A percentile compares a stretch with the other conserved stretches of the same genome.
Evolutionary conservation across 2,797 vertebrate genomes (phyloP).

Genomic region (Halcyon badia): DNA sequence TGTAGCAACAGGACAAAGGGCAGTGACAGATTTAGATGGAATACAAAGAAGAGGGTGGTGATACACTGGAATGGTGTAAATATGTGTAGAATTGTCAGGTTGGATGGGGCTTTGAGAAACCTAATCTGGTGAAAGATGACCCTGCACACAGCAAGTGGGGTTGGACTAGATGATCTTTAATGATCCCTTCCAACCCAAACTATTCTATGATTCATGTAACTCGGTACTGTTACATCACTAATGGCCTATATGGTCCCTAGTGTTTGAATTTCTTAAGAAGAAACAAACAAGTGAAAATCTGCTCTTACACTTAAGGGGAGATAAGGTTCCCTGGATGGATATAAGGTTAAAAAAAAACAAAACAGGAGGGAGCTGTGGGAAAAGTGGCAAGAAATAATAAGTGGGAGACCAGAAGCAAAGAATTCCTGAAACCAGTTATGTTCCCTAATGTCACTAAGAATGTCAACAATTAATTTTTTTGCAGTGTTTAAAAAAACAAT

Average conservation of each 20-base stretch:
- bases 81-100: background rate
- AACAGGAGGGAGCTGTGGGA: rapidly evolving
- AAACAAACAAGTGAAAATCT: background rate
- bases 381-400: background rate
- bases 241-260: background rate
- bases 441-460: background rate
- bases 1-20: background rate
- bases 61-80: background rate
- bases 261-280: background rate
- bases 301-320: background rate
- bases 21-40: background rate
- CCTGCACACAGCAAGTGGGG: background rate
- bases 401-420: background rate
- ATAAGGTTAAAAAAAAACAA: background rate
- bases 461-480: background rate
- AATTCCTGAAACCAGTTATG: background rate
- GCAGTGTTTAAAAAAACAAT: no score
- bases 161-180: background rate
- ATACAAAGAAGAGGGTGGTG: background rate
- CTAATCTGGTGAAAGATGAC: background rate
- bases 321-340: background rate
- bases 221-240: background rate
- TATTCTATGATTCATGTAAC: background rate
- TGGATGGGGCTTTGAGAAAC: background rate
- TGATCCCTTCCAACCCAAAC: background rate